Percentiles rank a stretch among this genome's conserved stretches.
Evolutionary conservation across 1,140 invertebrate species (phyloP).

Genomic region (Rhagoletis zephyria): DNA sequence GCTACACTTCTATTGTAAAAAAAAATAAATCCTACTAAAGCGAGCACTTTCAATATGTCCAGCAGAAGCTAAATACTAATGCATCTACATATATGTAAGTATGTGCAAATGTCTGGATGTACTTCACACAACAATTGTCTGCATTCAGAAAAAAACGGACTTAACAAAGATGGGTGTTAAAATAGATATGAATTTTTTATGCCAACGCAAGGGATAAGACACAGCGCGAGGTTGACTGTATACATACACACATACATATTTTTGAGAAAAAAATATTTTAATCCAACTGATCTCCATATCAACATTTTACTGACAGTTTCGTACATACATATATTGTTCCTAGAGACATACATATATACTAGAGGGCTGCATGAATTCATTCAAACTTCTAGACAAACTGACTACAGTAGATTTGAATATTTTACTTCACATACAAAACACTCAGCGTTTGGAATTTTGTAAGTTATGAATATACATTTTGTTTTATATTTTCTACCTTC

Average conservation of each 20-base stretch:
- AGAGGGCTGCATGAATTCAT: too few species aligned
- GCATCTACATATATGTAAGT: neutral
- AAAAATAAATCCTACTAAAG: too few species aligned
- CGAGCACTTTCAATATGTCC: too few species aligned
- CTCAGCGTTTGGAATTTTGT: too few species aligned
- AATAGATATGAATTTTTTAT: slow-evolving; percentile 36
- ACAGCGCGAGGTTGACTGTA: neutral
- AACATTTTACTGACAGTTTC: slow-evolving; percentile 4
- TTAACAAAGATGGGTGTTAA: slow-evolving; percentile 20
- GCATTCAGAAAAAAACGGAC: neutral
- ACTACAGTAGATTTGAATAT: too few species aligned
- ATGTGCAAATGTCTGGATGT: neutral
- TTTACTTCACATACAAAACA: too few species aligned
- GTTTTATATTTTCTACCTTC: too few species aligned
- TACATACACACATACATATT: too few species aligned
- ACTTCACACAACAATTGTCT: neutral
- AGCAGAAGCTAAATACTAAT: neutral
- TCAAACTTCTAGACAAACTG: too few species aligned
- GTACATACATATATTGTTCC: too few species aligned
- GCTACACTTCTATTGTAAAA: neutral
- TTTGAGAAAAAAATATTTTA: slow-evolving; percentile 15
- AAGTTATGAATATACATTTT: too few species aligned
- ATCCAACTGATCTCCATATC: slow-evolving; percentile 37
- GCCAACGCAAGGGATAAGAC: neutral
- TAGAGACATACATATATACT: too few species aligned